Evolutionary conservation across 2,113 vertebrate genomes (phyloP).

Genomic region (Brachyhypopomus gauderio): DNA sequence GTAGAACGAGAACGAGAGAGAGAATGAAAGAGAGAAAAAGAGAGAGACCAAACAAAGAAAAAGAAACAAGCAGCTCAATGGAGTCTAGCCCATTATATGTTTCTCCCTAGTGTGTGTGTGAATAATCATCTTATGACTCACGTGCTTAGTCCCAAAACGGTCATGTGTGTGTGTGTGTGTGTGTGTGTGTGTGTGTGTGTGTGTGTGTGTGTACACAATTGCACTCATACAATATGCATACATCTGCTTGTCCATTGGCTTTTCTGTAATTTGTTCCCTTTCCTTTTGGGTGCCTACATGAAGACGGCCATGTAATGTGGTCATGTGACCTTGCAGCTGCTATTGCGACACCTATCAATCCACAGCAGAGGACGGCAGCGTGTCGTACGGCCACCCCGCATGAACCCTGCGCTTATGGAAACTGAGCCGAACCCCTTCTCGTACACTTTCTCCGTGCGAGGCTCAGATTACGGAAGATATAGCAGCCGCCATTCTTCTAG

Average conservation of each 20-base stretch:
- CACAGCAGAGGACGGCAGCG: background rate
- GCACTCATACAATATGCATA: background rate
- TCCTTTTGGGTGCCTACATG: too few relatives aligned
- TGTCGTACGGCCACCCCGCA: background rate
- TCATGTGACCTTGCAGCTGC: background rate
- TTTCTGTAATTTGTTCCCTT: too few relatives aligned
- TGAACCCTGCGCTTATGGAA: slow-evolving; percentile 23
- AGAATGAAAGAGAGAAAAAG: too few relatives aligned
- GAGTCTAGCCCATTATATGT: slow-evolving; percentile 9
- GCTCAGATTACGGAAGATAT: slow-evolving; percentile 38
- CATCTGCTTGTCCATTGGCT: too few relatives aligned
- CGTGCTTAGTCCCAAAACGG: slow-evolving; percentile 12
- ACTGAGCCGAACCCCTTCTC: slow-evolving; percentile 18
- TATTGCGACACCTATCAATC: slow-evolving; percentile 11
- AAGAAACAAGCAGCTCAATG: background rate
- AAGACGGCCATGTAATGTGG: background rate
- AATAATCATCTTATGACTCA: slow-evolving; percentile 47
- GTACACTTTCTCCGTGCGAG: background rate
- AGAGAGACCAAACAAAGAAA: background rate
- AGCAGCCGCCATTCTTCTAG: background rate
- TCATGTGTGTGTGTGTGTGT: slow-evolving; percentile 1
- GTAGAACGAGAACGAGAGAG: background rate
- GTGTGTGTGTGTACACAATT: slow-evolving; percentile 2
- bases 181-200: background rate
- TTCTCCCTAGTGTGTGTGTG: slow-evolving; percentile 10